A percentile compares a stretch with the other conserved stretches of the same genome.
Evolutionary conservation across 2,113 vertebrate genomes (phyloP).

Genomic region (Sisor rabdophorus): DNA sequence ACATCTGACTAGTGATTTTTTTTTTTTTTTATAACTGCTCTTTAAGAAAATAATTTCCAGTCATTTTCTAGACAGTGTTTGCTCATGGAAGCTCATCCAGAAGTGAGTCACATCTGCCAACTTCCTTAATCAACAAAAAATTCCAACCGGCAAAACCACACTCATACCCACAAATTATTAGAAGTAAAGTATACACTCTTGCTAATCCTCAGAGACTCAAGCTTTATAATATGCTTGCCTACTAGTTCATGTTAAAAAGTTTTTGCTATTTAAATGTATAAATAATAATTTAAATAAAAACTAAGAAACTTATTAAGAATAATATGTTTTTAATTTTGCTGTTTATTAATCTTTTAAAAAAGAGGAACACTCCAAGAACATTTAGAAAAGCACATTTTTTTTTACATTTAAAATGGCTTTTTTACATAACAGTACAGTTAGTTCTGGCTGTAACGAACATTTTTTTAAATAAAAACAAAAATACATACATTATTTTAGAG

Average conservation of each 20-base stretch:
- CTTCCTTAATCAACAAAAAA: neutral
- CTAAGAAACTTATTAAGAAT: neutral
- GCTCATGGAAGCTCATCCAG: neutral
- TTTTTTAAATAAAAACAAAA: too few relatives aligned
- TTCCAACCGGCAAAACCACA: neutral
- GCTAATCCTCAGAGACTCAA: neutral
- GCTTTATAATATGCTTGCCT: neutral
- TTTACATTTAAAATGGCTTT: neutral
- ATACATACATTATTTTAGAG: too few relatives aligned
- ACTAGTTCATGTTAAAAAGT: too few relatives aligned
- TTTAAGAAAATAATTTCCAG: neutral
- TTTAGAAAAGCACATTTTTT: too few relatives aligned
- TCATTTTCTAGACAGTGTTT: neutral
- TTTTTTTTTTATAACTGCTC: constrained; percentile 1
- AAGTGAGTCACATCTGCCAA: neutral
- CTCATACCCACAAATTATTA: neutral
- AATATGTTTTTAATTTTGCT: neutral
- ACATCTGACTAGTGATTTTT: neutral
- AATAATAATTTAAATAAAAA: too few relatives aligned
- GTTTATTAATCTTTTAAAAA: neutral
- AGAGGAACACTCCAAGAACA: too few relatives aligned
- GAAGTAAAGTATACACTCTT: neutral
- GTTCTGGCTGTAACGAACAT: neutral
- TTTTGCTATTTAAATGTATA: too few relatives aligned
- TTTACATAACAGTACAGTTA: neutral